phyloP scores from a whole-genome alignment of 37 sponge, comb jelly and placozoan genomes.

The Hexactinellida sp. region DNA sequence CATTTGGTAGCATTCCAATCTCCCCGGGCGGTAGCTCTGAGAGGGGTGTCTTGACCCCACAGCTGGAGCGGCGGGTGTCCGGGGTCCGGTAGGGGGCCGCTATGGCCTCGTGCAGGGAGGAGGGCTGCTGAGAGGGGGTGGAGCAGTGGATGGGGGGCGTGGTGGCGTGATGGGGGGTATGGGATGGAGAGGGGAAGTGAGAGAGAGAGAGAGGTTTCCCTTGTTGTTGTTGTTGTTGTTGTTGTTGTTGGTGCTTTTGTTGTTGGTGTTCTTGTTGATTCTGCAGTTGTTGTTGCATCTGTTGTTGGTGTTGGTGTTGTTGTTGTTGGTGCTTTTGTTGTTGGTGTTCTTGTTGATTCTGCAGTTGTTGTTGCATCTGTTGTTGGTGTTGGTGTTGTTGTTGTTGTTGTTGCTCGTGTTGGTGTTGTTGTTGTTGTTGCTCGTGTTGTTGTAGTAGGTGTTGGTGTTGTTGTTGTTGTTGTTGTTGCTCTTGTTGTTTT shows the following conservation, averaged over 20 bases:
- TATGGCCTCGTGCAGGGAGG: neutral
- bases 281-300: neutral
- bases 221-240: neutral
- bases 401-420: neutral
- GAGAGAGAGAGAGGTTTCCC: neutral
- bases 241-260: neutral
- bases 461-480: neutral
- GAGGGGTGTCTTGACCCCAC: neutral
- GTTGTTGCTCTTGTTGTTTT: neutral
- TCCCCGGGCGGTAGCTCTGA: neutral
- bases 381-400: neutral
- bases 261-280: neutral
- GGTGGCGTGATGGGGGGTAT: neutral
- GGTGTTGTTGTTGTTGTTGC: neutral
- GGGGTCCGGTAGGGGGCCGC: neutral
- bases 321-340: neutral
- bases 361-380: neutral
- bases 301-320: neutral
- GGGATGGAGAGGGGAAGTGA: neutral
- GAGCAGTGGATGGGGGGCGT: neutral
- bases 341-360: too few relatives aligned
- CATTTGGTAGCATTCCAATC: neutral
- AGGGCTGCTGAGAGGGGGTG: neutral
- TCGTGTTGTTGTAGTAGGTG: neutral
- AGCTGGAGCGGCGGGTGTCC: neutral